Base-by-base conservation (phyloP, 1,140 invertebrate genomes). In the Homarus americanus region DNA sequence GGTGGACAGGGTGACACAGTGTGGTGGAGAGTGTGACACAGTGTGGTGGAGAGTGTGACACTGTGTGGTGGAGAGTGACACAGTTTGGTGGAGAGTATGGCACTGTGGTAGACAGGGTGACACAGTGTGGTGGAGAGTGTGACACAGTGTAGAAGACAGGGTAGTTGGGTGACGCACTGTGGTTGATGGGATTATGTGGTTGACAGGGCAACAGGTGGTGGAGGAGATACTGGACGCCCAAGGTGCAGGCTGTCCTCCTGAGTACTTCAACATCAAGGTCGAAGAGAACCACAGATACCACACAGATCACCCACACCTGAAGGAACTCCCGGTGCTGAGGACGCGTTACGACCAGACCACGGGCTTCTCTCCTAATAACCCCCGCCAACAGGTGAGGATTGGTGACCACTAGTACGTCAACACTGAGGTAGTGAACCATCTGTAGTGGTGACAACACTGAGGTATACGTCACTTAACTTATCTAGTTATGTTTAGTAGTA, bases 201-300 rank as follows among this genome's bases (percentile, higher is more conserved):
- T 63, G 66, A 12, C 91, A 96, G 95, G 95, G 78, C 95, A 96
- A 93, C 96, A 96, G 93, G 94, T 96, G 3, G 95, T 96, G 24
- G 96, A 96, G 93, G 96, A 96, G 94, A 95, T 96, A 85, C 93
- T 96, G 75, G 96, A 96, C 94, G 94, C 95, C 15, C 95, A 96
- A 93, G 93, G 94, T 91, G 93, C 95, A 28, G 94, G 94, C n/a
- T 96, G 95, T 93, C 95, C 95, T 24, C 95, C 95, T 0, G 95
- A 95, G 93, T 96, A 96, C 93, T 95, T 95, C 87, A 96, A 95
- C 87, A 95, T 96, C 80, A n/a, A 93, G 34, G 95, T 96, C 72
- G 95, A 95, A 20, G 49, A 94, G 69, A 87, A 93, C 44, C 95
- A 96, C 93, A 53, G 24, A 5, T 95, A 94, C 78, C 92, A 87